A percentile compares a stretch with the other conserved stretches of the same genome.
These are phyloP conservation scores for Trichoplusia ni DNA, from an alignment of 1,140 invertebrate species.

Conservation along the genomic window DNA sequence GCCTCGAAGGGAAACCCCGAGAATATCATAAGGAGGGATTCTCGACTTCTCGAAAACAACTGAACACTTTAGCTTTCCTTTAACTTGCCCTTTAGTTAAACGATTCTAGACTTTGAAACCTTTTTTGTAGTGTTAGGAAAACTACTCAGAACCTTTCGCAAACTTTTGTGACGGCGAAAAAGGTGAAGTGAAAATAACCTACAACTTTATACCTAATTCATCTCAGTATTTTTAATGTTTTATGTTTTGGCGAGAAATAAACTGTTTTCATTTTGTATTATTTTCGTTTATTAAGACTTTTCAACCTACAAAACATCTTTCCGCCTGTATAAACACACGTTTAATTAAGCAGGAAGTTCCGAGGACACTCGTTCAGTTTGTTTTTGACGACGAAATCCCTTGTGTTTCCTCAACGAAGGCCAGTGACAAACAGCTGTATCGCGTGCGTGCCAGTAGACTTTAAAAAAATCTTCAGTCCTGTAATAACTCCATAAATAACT, in stretches of 20 bases:
- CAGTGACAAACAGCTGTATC: slow-evolving; percentile 49
- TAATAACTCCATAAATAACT: slow-evolving; percentile 9
- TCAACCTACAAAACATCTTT: slow-evolving; percentile 45
- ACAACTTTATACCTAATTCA: too few relatives aligned
- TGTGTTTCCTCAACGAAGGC: slow-evolving; percentile 42
- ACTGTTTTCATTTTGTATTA: slow-evolving; percentile 33
- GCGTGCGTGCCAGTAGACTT: slow-evolving; percentile 47
- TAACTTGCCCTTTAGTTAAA: slow-evolving; percentile 10
- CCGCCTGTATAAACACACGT: slow-evolving; percentile 50
- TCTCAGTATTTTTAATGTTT: too few relatives aligned
- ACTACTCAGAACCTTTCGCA: background rate
- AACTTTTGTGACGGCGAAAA: too few relatives aligned
- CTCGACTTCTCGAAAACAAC: slow-evolving; percentile 17
- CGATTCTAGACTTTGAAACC: slow-evolving; percentile 3
- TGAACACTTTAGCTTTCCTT: slow-evolving; percentile 13
- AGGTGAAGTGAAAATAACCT: too few relatives aligned
- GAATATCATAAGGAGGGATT: slow-evolving; percentile 42
- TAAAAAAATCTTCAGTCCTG: slow-evolving; percentile 24
- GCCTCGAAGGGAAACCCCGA: slow-evolving; percentile 31
- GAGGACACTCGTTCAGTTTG: slow-evolving; percentile 50
- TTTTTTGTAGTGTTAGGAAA: background rate
- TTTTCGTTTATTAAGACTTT: slow-evolving; percentile 40
- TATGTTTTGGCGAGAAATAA: slow-evolving; percentile 17
- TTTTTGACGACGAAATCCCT: slow-evolving; percentile 55
- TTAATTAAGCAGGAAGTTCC: slow-evolving; percentile 68